Evolutionary conservation across 2,113 vertebrate genomes (phyloP), one percentile per base, ranked within the genome.

Genomic region (Illadopsis cleaveri): DNA sequence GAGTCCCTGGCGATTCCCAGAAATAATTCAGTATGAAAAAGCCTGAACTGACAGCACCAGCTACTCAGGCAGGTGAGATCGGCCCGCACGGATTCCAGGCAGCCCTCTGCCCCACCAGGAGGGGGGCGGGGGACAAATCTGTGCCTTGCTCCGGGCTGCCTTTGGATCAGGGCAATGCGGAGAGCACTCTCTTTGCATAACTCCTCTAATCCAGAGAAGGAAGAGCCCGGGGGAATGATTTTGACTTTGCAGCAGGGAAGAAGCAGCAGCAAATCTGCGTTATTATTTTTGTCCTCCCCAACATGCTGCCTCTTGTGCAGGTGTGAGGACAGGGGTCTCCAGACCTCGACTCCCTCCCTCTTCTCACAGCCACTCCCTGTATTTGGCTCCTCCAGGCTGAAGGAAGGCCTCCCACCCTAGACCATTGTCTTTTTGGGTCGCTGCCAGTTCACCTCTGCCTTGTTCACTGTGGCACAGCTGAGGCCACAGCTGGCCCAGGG

Each of bases 401-500:
- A 65, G 69, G 7, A 68, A 90, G 12, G 44, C 37, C 30, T 91
- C 56, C 24, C 44, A 75, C 44, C 50, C 73, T 45, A 37, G 27
- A 64, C n/a, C 33, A 28, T 4, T 66, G 28, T 44, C 25, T 27
- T 78, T 35, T 22, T 12, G 50, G 13, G 61, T 45, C 30, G 20
- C 37, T 50, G 78, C 37, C 61, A 35, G 5, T 48, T 57, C 57
- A 45, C 40, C 35, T 82, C 58, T 61, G 50, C 45, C 79, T 73
- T 16, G 51, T 4, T 48, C 58, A 16, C 11, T 5, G 1, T 11
- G 2, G 19, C 78, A 47, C 17, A 76, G n/a, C 3, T 0, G 0
- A 88, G 87, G 54, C 15, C 21, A 30, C 14, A 54, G 81, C 50
- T 12, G 22, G 48, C 25, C 77, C 28, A 12, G 19, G 66, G 76